A percentile compares a stretch with the other conserved stretches of the same genome.
Evolutionary conservation across 2,113 vertebrate genomes (phyloP).

Genomic region (Spizaetus ornatus): DNA sequence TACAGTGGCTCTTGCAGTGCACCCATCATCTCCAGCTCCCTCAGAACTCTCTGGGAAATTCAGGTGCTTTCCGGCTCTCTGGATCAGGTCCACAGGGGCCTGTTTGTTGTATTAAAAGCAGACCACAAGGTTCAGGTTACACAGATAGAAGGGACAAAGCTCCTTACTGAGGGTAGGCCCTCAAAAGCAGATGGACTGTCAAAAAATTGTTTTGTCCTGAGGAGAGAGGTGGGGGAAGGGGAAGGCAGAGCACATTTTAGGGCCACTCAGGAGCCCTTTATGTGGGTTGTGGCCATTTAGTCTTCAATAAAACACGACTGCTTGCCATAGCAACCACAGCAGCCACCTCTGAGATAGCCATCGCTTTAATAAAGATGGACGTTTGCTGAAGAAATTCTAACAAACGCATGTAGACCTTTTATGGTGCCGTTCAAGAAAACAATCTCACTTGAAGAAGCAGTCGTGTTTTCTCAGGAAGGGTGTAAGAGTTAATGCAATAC

Average conservation of each 20-base stretch:
- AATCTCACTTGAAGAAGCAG: constrained; percentile 19
- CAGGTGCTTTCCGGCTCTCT: not conserved
- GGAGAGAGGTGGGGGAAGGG: not conserved
- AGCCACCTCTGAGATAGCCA: constrained; percentile 3
- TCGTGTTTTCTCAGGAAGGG: constrained; percentile 2
- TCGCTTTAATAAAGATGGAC: constrained; percentile 48
- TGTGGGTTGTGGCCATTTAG: constrained; percentile 50
- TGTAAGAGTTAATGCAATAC: constrained; percentile 4
- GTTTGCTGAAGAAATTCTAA: not conserved
- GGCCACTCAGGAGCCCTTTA: constrained; percentile 28
- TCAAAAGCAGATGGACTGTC: not conserved
- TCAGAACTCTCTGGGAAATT: not conserved
- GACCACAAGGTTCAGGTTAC: not conserved
- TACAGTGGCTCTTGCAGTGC: not conserved
- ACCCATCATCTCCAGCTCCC: not conserved
- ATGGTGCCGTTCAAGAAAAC: constrained; percentile 1
- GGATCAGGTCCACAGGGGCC: not conserved
- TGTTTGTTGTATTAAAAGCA: not conserved
- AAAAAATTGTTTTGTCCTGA: not conserved
- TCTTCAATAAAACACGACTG: constrained; percentile 68
- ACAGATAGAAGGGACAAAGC: not conserved
- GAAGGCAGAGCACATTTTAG: not conserved
- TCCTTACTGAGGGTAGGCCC: not conserved
- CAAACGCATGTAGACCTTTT: constrained; percentile 19
- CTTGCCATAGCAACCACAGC: constrained; percentile 69